Conservation (phyloP, 2,797 vertebrate species). For the Myotis pilosus region DNA sequence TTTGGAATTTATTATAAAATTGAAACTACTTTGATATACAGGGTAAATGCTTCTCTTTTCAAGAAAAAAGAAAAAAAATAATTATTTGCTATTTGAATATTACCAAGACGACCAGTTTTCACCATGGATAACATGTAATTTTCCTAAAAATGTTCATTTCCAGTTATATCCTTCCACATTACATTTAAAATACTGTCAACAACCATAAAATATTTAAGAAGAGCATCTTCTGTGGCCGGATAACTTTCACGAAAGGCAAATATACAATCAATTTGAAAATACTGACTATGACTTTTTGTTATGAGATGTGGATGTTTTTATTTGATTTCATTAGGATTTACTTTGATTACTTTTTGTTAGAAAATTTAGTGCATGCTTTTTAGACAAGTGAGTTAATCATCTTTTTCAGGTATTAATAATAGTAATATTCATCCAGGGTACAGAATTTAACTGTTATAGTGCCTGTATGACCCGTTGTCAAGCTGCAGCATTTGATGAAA, state of each 20-base stretch:
- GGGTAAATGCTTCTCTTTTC: neutral
- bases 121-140: constrained; percentile 62
- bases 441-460: constrained; percentile 78
- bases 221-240: neutral
- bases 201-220: constrained; percentile 10
- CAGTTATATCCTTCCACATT: constrained; percentile 20
- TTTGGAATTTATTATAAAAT: constrained; percentile 71
- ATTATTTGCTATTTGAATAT: constrained; percentile 67
- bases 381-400: constrained; percentile 70
- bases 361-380: constrained; percentile 69
- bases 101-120: constrained; percentile 54
- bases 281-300: constrained; percentile 58
- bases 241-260: constrained; percentile 62
- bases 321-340: constrained; percentile 75
- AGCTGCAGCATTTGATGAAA: constrained; percentile 82
- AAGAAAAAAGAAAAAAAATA: constrained; percentile 65
- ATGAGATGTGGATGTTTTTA: constrained; percentile 66
- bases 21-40: constrained; percentile 64
- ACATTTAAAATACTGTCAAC: neutral
- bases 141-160: constrained; percentile 69
- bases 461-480: constrained; percentile 74
- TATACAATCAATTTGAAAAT: constrained; percentile 52
- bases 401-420: constrained; percentile 76
- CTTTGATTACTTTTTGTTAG: constrained; percentile 68
- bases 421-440: constrained; percentile 68